Percentiles rank a stretch among this genome's conserved stretches.
phyloP scores from a whole-genome alignment of 1,140 invertebrate species.

The Pinna nobilis region DNA sequence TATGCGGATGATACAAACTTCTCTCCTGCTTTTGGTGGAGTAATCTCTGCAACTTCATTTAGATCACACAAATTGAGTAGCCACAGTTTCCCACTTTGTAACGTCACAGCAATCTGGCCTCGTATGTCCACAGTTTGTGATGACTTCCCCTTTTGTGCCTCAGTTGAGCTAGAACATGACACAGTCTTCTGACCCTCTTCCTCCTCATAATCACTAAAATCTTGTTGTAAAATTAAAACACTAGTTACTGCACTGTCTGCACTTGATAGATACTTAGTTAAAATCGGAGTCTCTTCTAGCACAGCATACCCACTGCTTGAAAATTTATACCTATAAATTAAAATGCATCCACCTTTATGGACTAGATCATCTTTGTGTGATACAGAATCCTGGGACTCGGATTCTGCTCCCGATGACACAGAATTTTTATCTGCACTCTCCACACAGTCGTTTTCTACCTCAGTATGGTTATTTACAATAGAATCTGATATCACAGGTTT shows the following conservation, averaged over 20 bases:
- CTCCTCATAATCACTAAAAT: constrained; percentile 60
- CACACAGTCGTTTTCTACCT: neutral
- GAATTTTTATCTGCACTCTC: neutral
- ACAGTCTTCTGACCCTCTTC: constrained; percentile 24
- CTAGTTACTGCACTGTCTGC: constrained; percentile 52
- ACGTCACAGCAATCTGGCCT: constrained; percentile 69
- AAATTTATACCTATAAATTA: constrained; percentile 71
- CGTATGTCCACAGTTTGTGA: constrained; percentile 31
- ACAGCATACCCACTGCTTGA: constrained; percentile 56
- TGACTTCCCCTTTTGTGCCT: constrained; percentile 5
- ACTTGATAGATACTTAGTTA: constrained; percentile 44
- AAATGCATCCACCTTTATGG: constrained; percentile 64
- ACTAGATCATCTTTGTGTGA: neutral
- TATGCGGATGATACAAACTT: constrained; percentile 71
- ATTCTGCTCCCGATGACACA: neutral
- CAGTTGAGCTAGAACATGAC: constrained; percentile 32
- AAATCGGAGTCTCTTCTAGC: constrained; percentile 67
- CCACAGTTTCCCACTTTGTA: constrained; percentile 63
- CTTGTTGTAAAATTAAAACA: constrained; percentile 62
- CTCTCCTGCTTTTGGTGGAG: constrained; percentile 58
- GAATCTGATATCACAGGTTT: constrained; percentile 18
- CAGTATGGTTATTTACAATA: constrained; percentile 10
- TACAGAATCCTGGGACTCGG: neutral
- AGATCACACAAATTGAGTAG: constrained; percentile 68
- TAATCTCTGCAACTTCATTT: constrained; percentile 60